phyloP scores from a whole-genome alignment of 2,113 vertebrate species.

The Macroglossus sobrinus region DNA sequence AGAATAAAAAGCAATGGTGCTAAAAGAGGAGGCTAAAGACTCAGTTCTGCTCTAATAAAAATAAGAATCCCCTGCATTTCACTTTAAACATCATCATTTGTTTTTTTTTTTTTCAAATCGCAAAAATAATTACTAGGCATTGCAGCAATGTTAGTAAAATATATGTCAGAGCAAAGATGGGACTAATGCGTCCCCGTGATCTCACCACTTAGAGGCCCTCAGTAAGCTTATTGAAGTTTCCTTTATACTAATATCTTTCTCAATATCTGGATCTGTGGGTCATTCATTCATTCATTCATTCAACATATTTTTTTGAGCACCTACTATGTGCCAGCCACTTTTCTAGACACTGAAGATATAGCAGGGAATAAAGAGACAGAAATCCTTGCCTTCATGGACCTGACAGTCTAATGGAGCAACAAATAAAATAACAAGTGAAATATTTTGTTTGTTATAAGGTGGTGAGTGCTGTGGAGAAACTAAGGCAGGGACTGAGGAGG shows the following conservation, averaged over 20 bases:
- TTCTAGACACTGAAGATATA: neutral
- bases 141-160: neutral
- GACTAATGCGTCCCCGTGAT: too few relatives aligned
- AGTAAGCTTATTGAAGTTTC: neutral
- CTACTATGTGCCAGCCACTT: neutral
- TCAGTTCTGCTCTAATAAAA: neutral
- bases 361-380: neutral
- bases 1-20: neutral
- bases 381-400: neutral
- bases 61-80: neutral
- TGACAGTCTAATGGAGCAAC: neutral
- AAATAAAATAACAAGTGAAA: too few relatives aligned
- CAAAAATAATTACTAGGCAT: neutral
- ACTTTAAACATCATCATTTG: neutral
- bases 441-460: neutral
- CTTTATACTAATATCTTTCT: neutral
- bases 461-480: neutral
- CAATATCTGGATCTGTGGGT: neutral
- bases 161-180: too few relatives aligned
- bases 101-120: neutral
- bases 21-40: neutral
- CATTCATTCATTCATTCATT: neutral
- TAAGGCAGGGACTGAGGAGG: too few relatives aligned
- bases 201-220: neutral
- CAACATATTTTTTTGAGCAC: neutral